phyloP scores from a whole-genome alignment of 2,888 invertebrate genomes.

The Stenodera caucasica region DNA sequence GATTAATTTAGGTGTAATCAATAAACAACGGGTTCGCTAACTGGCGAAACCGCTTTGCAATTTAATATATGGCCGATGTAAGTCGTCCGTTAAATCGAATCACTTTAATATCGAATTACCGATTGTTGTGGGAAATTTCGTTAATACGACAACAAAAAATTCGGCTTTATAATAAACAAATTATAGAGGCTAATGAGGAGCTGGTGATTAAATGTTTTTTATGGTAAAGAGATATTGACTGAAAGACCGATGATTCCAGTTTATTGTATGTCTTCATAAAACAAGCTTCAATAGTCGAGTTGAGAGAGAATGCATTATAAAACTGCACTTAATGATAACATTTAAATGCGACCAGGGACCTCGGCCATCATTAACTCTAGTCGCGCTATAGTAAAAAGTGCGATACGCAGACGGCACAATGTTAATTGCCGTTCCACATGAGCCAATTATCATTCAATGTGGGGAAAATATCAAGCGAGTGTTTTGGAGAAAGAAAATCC shows the following conservation, averaged over 20 bases:
- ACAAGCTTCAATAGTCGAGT: conserved; percentile 39
- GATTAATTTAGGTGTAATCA: conserved; percentile 17
- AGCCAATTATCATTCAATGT: conserved; percentile 44
- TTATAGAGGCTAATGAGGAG: too few species aligned
- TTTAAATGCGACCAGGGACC: conserved; percentile 47
- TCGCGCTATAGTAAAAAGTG: conserved; percentile 45
- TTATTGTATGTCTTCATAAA: conserved; percentile 50
- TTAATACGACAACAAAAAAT: too few species aligned
- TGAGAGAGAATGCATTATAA: conserved; percentile 29
- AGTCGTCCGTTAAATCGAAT: conserved; percentile 38
- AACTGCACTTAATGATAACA: conserved; percentile 46
- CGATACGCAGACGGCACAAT: conserved; percentile 40
- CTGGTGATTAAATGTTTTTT: too few species aligned
- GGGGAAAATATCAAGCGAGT: too few species aligned
- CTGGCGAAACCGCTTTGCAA: conserved; percentile 39
- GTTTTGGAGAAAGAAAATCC: too few species aligned
- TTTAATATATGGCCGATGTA: conserved; percentile 36
- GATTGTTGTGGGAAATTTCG: background rate
- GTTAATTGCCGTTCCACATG: conserved; percentile 44
- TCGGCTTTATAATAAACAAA: too few species aligned
- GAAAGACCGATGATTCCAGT: conserved; percentile 36
- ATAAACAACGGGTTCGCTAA: conserved; percentile 22
- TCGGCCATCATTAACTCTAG: conserved; percentile 43
- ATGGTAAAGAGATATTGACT: background rate
- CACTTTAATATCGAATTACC: conserved; percentile 31